Base-by-base conservation (phyloP, 92 coral and sea anemone species). In the Porites divaricata region DNA sequence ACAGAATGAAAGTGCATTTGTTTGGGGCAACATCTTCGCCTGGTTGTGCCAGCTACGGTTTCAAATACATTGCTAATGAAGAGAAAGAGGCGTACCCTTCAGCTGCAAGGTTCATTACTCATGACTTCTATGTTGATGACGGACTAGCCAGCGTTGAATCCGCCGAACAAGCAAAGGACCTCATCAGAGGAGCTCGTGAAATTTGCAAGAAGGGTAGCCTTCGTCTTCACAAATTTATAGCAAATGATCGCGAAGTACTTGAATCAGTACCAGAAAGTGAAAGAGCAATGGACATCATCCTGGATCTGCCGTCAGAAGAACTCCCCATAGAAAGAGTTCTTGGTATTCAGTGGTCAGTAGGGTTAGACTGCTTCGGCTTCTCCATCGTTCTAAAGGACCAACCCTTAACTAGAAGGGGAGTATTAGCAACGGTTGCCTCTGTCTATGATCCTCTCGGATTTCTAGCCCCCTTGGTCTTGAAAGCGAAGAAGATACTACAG, bases 31-130 rank as follows among this genome's bases (percentile, higher is more conserved):
- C 67, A 15, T 63, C 67, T 63, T 63, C n/a, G n/a, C 67, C 67
- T 19, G 67, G 67, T 16, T 63, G 67, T 19, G 67, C 67, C 67
- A 63, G 19, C 67, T 63, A 63, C 67, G 67, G 67, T 23, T 63
- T 63, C 67, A 63, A 63, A 63, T 23, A 63, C 20, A 16, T 63
- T 23, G 22, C 67, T 16, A 63, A 23, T 11, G 7, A 16, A 63
- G 20, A 63, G 67, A 63, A 63, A 19, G n/a, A 63, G 17, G 22
- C n/a, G n/a, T 63, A 63, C 67, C 25, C 67, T 63, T 62, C 22
- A 63, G 67, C 67, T 7, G 25, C 67, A 7, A n/a, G 20, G 67
- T 63, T 63, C n/a, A 62, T 63, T 63, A 7, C 67, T 7, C 19
- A 11, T 63, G 16, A 63, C n/a, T 63, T 63, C 41, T 28, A 28